Conservation (phyloP, 2,888 invertebrate species). For the Hyppa rectilinea region DNA sequence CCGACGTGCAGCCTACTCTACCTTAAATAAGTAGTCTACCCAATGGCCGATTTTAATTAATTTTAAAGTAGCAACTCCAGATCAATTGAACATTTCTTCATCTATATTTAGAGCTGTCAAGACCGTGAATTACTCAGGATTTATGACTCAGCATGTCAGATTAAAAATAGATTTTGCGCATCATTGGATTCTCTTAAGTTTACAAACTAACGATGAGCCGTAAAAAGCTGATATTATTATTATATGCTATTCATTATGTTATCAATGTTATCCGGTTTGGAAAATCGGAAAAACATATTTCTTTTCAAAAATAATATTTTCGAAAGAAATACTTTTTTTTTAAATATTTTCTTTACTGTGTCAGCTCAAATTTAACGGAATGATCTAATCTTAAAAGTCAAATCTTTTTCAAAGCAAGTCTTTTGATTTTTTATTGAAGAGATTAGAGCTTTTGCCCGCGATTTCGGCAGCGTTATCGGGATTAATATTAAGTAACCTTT, state of each 20-base stretch:
- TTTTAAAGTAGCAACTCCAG: conserved; percentile 5
- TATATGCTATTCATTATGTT: conserved; percentile 17
- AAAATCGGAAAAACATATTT: background rate
- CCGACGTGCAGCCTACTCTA: too few species aligned
- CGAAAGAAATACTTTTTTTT: background rate
- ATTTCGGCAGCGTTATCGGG: too few species aligned
- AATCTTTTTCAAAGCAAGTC: background rate
- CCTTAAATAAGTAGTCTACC: conserved; percentile 3
- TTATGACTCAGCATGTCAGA: conserved; percentile 59
- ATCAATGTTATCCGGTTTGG: background rate
- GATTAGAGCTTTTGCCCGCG: too few species aligned
- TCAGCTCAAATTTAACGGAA: background rate
- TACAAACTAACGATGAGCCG: conserved; percentile 28
- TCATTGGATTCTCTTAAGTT: conserved; percentile 51
- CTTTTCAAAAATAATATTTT: too few species aligned
- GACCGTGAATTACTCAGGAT: conserved; percentile 51
- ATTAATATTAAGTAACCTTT: too few species aligned
- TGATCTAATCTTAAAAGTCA: background rate
- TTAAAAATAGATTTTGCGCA: conserved; percentile 62
- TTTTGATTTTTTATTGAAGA: background rate
- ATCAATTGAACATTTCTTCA: conserved; percentile 22
- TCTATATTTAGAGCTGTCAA: conserved; percentile 47
- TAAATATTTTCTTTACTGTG: background rate
- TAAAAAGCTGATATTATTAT: conserved; percentile 41
- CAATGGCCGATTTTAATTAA: conserved; percentile 3